Percentiles rank a stretch among this genome's conserved stretches.
Evolutionary conservation across 2,797 vertebrate species (phyloP).

Genomic region (Enteromius argenteus): DNA sequence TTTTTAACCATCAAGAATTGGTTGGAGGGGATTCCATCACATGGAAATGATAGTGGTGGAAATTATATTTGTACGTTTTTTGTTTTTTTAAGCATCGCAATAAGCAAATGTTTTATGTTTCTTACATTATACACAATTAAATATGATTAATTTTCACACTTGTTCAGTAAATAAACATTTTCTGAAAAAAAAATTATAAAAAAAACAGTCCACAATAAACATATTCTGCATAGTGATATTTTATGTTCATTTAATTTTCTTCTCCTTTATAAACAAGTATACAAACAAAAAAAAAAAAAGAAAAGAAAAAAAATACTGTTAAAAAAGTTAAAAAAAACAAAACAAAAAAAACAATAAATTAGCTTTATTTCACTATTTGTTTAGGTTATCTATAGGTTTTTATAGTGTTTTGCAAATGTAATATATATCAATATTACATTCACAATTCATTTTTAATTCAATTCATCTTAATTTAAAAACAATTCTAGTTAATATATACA

Average conservation of each 20-base stretch:
- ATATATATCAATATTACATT: neutral
- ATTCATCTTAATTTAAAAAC: neutral
- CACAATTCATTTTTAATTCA: no score
- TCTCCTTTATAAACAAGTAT: neutral
- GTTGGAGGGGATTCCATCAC: neutral
- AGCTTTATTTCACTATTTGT: neutral
- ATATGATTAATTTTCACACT: neutral
- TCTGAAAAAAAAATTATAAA: no score
- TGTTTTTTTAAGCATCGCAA: neutral
- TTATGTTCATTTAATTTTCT: neutral
- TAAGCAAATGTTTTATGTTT: neutral
- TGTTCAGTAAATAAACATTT: neutral
- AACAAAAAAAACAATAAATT: neutral
- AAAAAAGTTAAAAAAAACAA: neutral
- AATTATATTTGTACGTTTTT: no score
- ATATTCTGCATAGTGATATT: neutral
- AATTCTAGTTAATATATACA: no score
- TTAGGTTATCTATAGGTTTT: neutral
- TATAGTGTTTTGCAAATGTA: neutral
- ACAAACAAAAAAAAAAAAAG: neutral
- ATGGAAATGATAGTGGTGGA: neutral
- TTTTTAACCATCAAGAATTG: neutral
- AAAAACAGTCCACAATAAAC: neutral
- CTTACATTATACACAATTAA: neutral
- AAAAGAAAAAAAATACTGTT: neutral